Base-by-base conservation (phyloP, 2,797 vertebrate species). In the Cynopterus sphinx region DNA sequence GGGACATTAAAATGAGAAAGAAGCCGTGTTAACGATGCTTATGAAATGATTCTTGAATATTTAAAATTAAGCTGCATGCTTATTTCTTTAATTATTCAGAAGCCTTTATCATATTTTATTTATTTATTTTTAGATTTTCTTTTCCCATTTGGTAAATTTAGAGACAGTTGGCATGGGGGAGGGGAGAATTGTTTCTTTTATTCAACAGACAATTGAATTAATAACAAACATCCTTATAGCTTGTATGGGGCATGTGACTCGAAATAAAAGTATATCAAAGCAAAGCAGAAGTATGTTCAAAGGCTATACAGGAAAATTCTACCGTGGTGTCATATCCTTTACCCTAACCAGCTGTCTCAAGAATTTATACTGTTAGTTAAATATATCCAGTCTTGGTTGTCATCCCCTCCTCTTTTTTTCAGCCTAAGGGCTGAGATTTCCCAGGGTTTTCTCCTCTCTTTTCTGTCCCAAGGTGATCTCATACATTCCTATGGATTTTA, bases 301-400 rank as follows among this genome's bases (percentile, higher is more conserved):
- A 84, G 41, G 9, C 46, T 59, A 26, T 19, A 33, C 33, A 61
- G 55, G 33, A 33, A 87, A 68, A 73, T 55, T 84, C 87, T 92
- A 49, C 61, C 28, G 26, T 28, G 13, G 31, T 94, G 22, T 96
- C 41, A 39, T 16, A 75, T 65, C 12, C 51, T 86, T 95, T 92
- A 82, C 46, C 57, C 41, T 85, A 89, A 91, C 16, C 46, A 87
- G 33, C 74, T 89, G 51, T 87, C 70, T 95, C 65, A 68, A 75
- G 57, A 95, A 94, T 77, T 75, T 55, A 55, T 41, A 82, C 68
- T 84, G 13, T 91, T 91, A 83, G 36, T 79, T 85, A 90, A 96
- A 92, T 59, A 59, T 24, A 70, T 10, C 61, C 79, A 70, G 13
- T 74, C 4, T 81, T 65, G 24, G 31, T 87, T 94, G 49, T 15